These are phyloP conservation scores for Schizopygopsis malacanthus DNA, from an alignment of 2,797 vertebrate species.

Conservation along the genomic window DNA sequence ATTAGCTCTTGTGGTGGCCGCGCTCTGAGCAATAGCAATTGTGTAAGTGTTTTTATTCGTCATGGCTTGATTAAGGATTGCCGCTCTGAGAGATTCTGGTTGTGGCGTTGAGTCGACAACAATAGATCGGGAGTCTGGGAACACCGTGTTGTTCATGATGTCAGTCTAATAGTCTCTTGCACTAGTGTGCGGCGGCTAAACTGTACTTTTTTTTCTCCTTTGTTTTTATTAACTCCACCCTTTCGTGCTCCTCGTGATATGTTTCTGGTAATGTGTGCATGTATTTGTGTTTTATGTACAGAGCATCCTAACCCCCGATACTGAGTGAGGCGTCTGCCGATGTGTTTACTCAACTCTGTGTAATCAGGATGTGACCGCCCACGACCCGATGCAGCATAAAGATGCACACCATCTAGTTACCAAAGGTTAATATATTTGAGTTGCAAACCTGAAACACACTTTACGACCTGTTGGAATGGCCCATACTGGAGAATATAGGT, in stretches of 20 bases:
- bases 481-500: background rate
- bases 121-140: conserved; percentile 33
- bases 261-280: conserved; percentile 21
- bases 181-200: background rate
- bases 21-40: background rate
- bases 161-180: background rate
- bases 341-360: conserved; percentile 53
- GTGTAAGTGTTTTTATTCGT: conserved; percentile 3
- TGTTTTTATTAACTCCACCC: background rate
- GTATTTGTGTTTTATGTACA: conserved; percentile 48
- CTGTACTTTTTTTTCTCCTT: background rate
- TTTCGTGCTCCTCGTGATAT: background rate
- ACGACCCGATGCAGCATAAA: conserved; percentile 11
- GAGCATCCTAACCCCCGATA: conserved; percentile 52
- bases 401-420: conserved; percentile 42
- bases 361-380: conserved; percentile 49
- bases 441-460: conserved; percentile 24
- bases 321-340: conserved; percentile 1
- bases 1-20: conserved; percentile 12
- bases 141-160: conserved; percentile 21
- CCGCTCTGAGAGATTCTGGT: conserved; percentile 28
- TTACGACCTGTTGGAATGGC: background rate
- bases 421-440: conserved; percentile 55
- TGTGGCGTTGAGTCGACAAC: conserved; percentile 21
- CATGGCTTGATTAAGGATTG: conserved; percentile 26